phyloP scores from a whole-genome alignment of 2,113 vertebrate species.

The Entelurus aequoreus region DNA sequence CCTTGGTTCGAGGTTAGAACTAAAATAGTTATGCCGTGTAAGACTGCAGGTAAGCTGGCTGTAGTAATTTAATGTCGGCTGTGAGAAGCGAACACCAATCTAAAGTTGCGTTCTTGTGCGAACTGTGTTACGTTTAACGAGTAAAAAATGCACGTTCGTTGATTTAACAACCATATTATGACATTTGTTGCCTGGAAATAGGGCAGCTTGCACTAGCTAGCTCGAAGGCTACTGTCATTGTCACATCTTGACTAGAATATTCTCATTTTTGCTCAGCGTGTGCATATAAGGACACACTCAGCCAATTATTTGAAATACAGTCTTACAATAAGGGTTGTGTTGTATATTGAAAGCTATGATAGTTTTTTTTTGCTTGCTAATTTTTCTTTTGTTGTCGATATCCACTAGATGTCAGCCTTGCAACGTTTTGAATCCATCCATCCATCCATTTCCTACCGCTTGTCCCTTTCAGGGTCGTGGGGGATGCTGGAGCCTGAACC shows the following conservation, averaged over 20 bases:
- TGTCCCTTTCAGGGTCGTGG: too few relatives aligned
- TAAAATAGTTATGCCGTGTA: too few relatives aligned
- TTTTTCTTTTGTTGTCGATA: background rate
- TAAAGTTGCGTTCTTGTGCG: too few relatives aligned
- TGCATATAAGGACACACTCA: background rate
- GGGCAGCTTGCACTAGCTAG: background rate
- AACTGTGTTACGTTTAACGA: too few relatives aligned
- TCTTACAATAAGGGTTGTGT: background rate
- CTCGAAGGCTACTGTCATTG: background rate
- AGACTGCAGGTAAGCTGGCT: too few relatives aligned
- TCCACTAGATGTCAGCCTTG: slow-evolving; percentile 44
- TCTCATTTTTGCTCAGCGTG: background rate
- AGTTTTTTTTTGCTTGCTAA: background rate
- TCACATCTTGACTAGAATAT: too few relatives aligned
- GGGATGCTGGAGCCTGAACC: too few relatives aligned
- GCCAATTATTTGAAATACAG: background rate
- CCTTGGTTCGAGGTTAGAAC: background rate
- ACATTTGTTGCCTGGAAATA: background rate
- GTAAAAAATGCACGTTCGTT: too few relatives aligned
- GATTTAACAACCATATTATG: too few relatives aligned
- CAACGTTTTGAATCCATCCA: slow-evolving; percentile 5
- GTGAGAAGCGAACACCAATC: too few relatives aligned
- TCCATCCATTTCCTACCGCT: too few relatives aligned
- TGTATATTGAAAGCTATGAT: background rate
- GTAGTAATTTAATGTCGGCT: too few relatives aligned